Evolutionary conservation across 37 sponge, comb jelly and placozoan genomes (phyloP), one percentile per base, ranked within the genome.

Genomic region (Crambe crambe): DNA sequence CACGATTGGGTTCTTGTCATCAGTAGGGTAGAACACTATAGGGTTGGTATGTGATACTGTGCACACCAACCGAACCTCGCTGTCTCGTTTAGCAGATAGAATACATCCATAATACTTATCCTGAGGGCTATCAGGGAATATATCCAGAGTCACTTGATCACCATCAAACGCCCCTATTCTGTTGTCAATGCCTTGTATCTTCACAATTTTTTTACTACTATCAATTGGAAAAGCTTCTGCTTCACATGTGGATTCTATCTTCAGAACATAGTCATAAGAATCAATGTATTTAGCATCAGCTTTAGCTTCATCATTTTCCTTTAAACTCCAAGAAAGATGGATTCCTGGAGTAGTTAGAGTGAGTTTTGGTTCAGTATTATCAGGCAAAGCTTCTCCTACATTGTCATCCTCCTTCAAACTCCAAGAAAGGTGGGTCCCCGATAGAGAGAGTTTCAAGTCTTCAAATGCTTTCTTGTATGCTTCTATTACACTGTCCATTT

Each of bases 151-250:
- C 2, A 92, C 93, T 30, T 54, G 56, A 44, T 81, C 88, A 26
- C 77, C 82, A 76, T 85, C 78, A 58, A 92, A 84, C 40, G 93
- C 88, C 37, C 89, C 85, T 72, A 56, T 75, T 43, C 88, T 70
- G 60, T 88, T 87, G 8, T 59, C 74, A 17, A 57, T 12, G 25
- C 93, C 93, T 29, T 62, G 20, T 39, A 92, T 81, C 0, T 30
- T 67, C 3, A 84, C 68, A 31, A 58, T 38, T 2, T 34, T 41
- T 9, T 87, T 78, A 0, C 21, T 39, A 20, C 37, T 30, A 66
- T 91, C 80, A 31, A 83, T 25, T 36, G 92, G 92, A 70, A 76
- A 75, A 30, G 88, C 92, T 60, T 75, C 67, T 47, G 77, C 88
- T 37, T 74, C 69, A 34, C 65, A 44, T 64, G 17, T 39, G 30